Percentiles rank a stretch among this genome's conserved stretches.
Conservation (phyloP, 2,113 vertebrate genomes). For the Paralichthys olivaceus region DNA sequence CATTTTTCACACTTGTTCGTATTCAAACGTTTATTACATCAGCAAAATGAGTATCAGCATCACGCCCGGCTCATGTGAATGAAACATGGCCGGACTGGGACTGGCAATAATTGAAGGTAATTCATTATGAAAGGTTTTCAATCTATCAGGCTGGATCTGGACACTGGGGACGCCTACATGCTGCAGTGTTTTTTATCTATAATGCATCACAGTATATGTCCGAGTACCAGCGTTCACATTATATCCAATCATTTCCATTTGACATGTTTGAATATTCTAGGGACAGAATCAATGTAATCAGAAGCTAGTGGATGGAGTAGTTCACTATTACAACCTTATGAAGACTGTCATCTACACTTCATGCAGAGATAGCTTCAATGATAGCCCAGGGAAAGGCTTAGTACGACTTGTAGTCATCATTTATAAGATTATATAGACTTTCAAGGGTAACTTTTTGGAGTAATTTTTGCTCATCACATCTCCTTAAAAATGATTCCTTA, state of each 20-base stretch:
- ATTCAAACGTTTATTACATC: constrained; percentile 46
- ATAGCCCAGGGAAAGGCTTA: constrained; percentile 57
- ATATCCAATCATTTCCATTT: constrained; percentile 60
- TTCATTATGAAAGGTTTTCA: constrained; percentile 57
- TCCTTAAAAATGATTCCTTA: constrained; percentile 54
- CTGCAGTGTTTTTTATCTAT: constrained; percentile 53
- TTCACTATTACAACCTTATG: constrained; percentile 67
- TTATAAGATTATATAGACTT: constrained; percentile 60
- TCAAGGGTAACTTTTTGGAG: constrained; percentile 60
- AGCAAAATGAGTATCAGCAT: constrained; percentile 47
- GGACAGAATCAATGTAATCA: constrained; percentile 70
- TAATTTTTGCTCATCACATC: constrained; percentile 56
- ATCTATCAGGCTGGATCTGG: constrained; percentile 29
- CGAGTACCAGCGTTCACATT: constrained; percentile 55
- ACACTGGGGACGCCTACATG: constrained; percentile 17
- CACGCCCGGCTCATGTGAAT: constrained; percentile 30
- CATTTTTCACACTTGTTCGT: constrained; percentile 39
- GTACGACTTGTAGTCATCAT: constrained; percentile 52
- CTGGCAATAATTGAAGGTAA: constrained; percentile 45
- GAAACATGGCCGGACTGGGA: constrained; percentile 17
- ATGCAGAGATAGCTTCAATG: constrained; percentile 57
- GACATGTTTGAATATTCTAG: constrained; percentile 75
- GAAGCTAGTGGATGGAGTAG: constrained; percentile 75
- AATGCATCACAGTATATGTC: constrained; percentile 50
- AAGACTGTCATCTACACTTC: constrained; percentile 72